Base-by-base conservation (phyloP, 2,888 invertebrate genomes). In the Drosophila conformis region DNA sequence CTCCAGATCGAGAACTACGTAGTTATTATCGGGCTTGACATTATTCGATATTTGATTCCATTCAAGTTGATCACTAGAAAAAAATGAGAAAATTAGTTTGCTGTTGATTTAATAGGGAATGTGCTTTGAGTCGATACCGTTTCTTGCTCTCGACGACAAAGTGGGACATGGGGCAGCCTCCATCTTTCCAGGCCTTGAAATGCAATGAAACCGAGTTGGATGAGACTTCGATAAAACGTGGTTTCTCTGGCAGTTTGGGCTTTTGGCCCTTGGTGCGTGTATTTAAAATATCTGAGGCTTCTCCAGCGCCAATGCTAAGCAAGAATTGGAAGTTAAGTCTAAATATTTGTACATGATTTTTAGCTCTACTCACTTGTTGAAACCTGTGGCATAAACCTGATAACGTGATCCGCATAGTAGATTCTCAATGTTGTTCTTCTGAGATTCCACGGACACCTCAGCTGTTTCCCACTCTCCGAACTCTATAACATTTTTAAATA, bases 41-140 rank as follows among this genome's bases (percentile, higher is more conserved):
- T 97, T 97, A 92, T 98, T 98, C 13, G 98, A 97, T 62, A 98
- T 97, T 94, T 98, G 97, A 91, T 97, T 98, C 98, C 98, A 98
- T 94, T 98, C 98, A 63, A 95, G 95, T 92, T 96, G 97, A 74
- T 96, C 95, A 93, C 97, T 97, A 90, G 13, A 74, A 51, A 2
- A 0, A 2, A 4, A n/a, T 2, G 8, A 2, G 0, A 13, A n/a
- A 10, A 21, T 71, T 48, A 42, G 27, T 61, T 11, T n/a, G 1
- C 1, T 5, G 7, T 4, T 8, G 2, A 5, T 4, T 10, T 0
- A 2, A 5, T 0, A 0, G 5, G 0, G 0, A 5, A 6, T 5
- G 8, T 56, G 36, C 53, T 42, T 27, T 15, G n/a, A 57, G 36
- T 1, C 52, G 73, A 94, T 94, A 98, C 98, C 97, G 97, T 93